phyloP scores from a whole-genome alignment of 2,113 vertebrate species.

The Rhea pennata region DNA sequence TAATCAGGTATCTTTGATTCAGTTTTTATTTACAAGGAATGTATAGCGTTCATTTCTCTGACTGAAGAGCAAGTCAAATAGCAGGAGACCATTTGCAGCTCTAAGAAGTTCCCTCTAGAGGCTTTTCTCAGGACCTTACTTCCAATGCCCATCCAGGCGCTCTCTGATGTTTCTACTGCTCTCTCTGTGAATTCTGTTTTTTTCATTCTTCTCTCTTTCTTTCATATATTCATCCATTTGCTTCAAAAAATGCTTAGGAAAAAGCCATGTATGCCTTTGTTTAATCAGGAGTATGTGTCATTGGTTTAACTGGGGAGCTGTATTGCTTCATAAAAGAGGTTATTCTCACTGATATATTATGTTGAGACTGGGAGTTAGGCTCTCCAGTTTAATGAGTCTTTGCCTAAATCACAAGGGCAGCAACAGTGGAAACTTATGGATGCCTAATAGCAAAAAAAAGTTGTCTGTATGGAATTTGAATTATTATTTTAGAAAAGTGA shows the following conservation, averaged over 20 bases:
- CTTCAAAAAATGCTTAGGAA: neutral
- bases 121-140: neutral
- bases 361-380: conserved; percentile 39
- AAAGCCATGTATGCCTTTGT: conserved; percentile 28
- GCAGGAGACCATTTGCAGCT: neutral
- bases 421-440: conserved; percentile 14
- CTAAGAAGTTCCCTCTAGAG: neutral
- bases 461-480: neutral
- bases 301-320: conserved; percentile 42
- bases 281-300: conserved; percentile 21
- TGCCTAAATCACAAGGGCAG: conserved; percentile 22
- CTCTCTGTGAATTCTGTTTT: neutral
- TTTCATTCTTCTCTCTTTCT: neutral
- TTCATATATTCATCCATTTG: neutral
- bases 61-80: conserved; percentile 16
- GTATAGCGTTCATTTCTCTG: neutral
- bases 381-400: conserved; percentile 32
- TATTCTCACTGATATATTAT: conserved; percentile 19
- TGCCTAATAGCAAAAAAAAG: neutral
- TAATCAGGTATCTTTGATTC: neutral
- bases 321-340: conserved; percentile 25
- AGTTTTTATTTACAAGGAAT: neutral
- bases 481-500: neutral
- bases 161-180: neutral
- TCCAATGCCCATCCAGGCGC: neutral